A percentile compares a stretch with the other conserved stretches of the same genome.
Evolutionary conservation across 2,888 invertebrate genomes (phyloP).

Genomic region (Dastarcus helophoroides): DNA sequence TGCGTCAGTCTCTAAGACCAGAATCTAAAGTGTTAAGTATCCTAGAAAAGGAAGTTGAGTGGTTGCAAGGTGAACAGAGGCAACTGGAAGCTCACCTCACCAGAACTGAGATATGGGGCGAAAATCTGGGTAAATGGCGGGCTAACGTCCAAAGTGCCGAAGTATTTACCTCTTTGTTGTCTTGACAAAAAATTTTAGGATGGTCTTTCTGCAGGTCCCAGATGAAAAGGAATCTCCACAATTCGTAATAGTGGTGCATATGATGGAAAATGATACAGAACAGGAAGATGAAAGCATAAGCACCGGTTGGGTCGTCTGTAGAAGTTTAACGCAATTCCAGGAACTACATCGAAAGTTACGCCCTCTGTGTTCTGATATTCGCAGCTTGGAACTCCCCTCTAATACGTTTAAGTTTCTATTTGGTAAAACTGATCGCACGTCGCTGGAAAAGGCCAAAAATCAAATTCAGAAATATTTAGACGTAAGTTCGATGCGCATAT

Average conservation of each 20-base stretch:
- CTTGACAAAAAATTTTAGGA: no score
- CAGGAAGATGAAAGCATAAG: conserved; percentile 44
- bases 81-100: conserved; percentile 74
- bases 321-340: conserved; percentile 53
- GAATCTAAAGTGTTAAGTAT: conserved; percentile 70
- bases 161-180: no score
- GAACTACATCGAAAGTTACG: conserved; percentile 74
- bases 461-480: conserved; percentile 79
- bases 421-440: conserved; percentile 68
- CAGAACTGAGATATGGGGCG: conserved; percentile 82
- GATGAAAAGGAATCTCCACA: conserved; percentile 47
- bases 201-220: conserved; percentile 24
- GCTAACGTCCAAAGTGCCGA: conserved; percentile 76
- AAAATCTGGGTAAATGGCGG: conserved; percentile 79
- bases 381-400: conserved; percentile 72
- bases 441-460: conserved; percentile 69
- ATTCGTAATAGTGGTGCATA: conserved; percentile 70
- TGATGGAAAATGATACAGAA: conserved; percentile 48
- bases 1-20: conserved; percentile 69
- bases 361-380: conserved; percentile 69
- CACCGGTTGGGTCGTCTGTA: conserved; percentile 56
- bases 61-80: conserved; percentile 67
- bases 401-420: conserved; percentile 72
- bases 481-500: no score
- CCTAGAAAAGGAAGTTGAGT: conserved; percentile 74